Evolutionary conservation across 2,888 invertebrate genomes (phyloP).

Genomic region (Nymphalis urticae): DNA sequence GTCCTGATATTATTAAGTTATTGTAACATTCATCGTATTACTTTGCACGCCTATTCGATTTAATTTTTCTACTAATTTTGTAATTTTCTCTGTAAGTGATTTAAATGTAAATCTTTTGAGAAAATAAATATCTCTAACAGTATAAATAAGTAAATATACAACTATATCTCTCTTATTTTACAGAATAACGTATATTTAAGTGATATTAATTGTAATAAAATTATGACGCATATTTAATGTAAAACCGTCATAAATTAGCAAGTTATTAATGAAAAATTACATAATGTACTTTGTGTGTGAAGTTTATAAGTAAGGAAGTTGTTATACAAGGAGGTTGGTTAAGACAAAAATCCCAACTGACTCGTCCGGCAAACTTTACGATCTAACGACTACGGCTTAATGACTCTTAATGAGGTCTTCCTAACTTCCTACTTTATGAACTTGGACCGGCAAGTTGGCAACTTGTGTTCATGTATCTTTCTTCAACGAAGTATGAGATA

Average conservation of each 20-base stretch:
- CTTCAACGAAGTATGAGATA: not conserved
- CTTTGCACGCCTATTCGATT: too few species aligned
- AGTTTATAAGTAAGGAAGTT: slow-evolving; percentile 6
- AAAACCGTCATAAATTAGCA: slow-evolving; percentile 1
- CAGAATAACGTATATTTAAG: not conserved
- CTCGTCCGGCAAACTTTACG: slow-evolving; percentile 42
- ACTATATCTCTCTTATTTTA: not conserved
- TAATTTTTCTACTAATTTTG: too few species aligned
- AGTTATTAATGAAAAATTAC: slow-evolving; percentile 12
- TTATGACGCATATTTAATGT: not conserved
- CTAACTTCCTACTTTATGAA: slow-evolving; percentile 49
- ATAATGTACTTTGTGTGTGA: not conserved
- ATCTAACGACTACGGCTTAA: slow-evolving; percentile 53
- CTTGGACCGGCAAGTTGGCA: not conserved
- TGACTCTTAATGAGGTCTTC: slow-evolving; percentile 60
- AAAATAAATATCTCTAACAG: too few species aligned
- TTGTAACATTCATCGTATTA: too few species aligned
- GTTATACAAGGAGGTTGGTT: slow-evolving; percentile 6
- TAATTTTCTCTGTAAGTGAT: too few species aligned
- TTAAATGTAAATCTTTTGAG: too few species aligned
- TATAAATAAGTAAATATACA: too few species aligned
- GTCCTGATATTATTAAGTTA: too few species aligned
- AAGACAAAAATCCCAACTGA: slow-evolving; percentile 41
- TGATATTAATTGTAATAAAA: not conserved
- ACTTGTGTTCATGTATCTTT: not conserved